Evolutionary conservation across 2,888 invertebrate species (phyloP).

Genomic region (Cataglyphis albicans): DNA sequence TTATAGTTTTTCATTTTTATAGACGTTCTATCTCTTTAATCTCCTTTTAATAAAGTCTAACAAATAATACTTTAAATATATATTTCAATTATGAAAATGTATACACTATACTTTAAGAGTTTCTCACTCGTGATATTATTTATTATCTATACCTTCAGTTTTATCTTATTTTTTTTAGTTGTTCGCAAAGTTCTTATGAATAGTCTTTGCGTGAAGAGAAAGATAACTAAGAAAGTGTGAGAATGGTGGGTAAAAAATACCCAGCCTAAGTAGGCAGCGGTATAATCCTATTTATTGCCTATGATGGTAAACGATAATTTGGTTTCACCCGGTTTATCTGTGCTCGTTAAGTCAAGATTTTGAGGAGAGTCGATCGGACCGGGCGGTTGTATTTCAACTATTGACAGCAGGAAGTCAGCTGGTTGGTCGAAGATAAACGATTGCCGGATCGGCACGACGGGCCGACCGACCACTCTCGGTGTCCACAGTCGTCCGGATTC

Average conservation of each 20-base stretch:
- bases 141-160: background rate
- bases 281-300: conserved; percentile 11
- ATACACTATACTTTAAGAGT: background rate
- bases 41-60: too few species aligned
- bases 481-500: conserved; percentile 15
- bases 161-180: too few species aligned
- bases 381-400: conserved; percentile 58
- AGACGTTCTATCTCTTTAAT: too few species aligned
- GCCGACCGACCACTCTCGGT: conserved; percentile 4
- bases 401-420: conserved; percentile 68
- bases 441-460: conserved; percentile 39
- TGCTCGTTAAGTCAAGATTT: conserved; percentile 51
- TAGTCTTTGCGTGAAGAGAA: background rate
- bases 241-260: background rate
- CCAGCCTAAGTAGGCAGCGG: background rate
- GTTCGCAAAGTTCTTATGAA: background rate
- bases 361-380: conserved; percentile 44
- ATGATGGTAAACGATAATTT: conserved; percentile 26
- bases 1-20: too few species aligned
- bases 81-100: background rate
- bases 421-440: conserved; percentile 57
- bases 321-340: conserved; percentile 34
- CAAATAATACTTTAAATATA: background rate
- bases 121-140: too few species aligned
- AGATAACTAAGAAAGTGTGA: background rate